phyloP scores from a whole-genome alignment of 1,140 invertebrate genomes.

The Polyergus mexicanus region DNA sequence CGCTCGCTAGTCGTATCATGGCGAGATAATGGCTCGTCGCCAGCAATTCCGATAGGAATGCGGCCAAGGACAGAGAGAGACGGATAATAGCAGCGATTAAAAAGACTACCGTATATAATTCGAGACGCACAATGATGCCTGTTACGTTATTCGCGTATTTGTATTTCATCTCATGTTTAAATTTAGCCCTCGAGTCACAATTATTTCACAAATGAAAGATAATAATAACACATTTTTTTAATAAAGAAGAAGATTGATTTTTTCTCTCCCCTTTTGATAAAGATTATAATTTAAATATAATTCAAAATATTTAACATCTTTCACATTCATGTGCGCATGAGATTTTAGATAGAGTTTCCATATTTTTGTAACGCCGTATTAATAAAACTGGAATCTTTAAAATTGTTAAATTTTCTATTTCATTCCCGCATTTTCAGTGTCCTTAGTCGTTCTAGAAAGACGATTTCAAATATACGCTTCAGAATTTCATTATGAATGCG shows the following conservation, averaged over 20 bases:
- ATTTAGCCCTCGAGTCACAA: neutral
- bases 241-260: neutral
- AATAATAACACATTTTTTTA: neutral
- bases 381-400: neutral
- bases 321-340: neutral
- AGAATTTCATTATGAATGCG: constrained; percentile 47
- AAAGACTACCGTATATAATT: neutral
- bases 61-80: too few relatives aligned
- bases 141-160: neutral
- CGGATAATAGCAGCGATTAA: neutral
- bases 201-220: neutral
- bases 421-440: neutral
- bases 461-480: neutral
- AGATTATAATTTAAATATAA: neutral
- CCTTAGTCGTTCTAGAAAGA: neutral
- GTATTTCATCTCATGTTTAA: neutral
- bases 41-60: constrained; percentile 42
- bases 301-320: neutral
- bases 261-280: neutral
- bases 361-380: neutral
- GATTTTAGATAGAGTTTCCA: neutral
- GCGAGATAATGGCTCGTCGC: constrained; percentile 65
- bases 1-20: constrained; percentile 30
- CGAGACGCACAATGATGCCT: neutral
- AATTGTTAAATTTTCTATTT: neutral